Evolutionary conservation across 2,888 invertebrate species (phyloP), one percentile per base, ranked within the genome.

Genomic region (Hesperia comma): DNA sequence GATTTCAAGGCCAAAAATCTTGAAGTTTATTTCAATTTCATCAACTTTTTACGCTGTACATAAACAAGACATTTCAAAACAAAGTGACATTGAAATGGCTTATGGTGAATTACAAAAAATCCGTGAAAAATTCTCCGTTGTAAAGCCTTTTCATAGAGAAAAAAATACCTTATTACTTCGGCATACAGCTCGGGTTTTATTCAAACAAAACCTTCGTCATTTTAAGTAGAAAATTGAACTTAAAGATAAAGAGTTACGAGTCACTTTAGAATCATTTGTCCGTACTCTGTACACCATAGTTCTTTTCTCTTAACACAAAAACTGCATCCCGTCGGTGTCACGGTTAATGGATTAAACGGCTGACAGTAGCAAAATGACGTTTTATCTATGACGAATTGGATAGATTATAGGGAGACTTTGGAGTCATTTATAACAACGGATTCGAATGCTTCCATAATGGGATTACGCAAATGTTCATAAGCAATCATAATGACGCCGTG

Each of bases 351-450:
- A 72, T 73, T 75, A 73, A 74, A 61, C 70, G 72, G 67, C 64
- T 72, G 72, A 74, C 75, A 72, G 77, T 77, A 74, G 78, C 78
- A 72, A 80, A 81, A 77, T 70, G 72, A 61, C 57, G 73, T 76
- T 77, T 78, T 79, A 79, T 80, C 76, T 77, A 71, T 79, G 73
- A 79, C 78, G 78, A 82, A 86, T 80, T 76, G 70, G 77, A 77
- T 72, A 75, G 74, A 79, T 78, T 70, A 74, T 61, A 51, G 67
- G 71, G 72, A 64, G 71, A 69, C 70, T 71, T 70, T 58, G 61
- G 51, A 64, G 56, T 66, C 72, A 69, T 74, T 73, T 70, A 71
- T 74, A 71, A 68, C 69, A 68, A 64, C 70, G 61, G 67, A 37
- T 43, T 57, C 21, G 15, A 41, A 56, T 49, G 49, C 61, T 41